phyloP scores from a whole-genome alignment of 2,888 invertebrate species.

The Calliphora vomitoria region DNA sequence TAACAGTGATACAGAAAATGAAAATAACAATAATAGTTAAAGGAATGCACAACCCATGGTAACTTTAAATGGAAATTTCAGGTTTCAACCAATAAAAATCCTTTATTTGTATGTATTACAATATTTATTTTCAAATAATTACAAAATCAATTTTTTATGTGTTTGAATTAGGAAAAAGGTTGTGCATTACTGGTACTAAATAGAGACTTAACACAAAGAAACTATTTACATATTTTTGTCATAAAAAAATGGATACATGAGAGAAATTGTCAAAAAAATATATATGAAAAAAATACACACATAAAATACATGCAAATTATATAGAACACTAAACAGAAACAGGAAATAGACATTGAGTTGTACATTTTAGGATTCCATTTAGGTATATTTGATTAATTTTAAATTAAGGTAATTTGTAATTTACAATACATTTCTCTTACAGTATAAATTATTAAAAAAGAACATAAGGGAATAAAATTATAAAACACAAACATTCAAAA shows the following conservation, averaged over 20 bases:
- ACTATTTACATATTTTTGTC: slow-evolving; percentile 45
- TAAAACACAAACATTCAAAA: neutral
- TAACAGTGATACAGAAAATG: slow-evolving; percentile 2
- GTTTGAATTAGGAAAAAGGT: neutral
- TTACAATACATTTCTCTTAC: neutral
- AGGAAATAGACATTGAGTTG: slow-evolving; percentile 39
- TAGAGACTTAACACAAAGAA: slow-evolving; percentile 20
- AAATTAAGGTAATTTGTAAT: slow-evolving; percentile 1
- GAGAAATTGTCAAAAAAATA: slow-evolving; percentile 22
- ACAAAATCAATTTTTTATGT: neutral
- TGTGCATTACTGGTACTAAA: slow-evolving; percentile 32
- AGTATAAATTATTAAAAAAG: neutral
- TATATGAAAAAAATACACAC: slow-evolving; percentile 11
- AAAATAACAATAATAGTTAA: neutral
- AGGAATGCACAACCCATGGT: slow-evolving; percentile 5
- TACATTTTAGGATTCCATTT: slow-evolving; percentile 70
- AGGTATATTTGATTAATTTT: slow-evolving; percentile 5
- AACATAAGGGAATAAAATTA: neutral
- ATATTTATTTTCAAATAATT: no score
- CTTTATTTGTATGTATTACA: no score
- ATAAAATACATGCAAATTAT: slow-evolving; percentile 44
- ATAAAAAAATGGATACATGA: slow-evolving; percentile 23
- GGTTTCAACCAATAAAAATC: no score
- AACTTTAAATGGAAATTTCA: no score
- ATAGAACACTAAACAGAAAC: slow-evolving; percentile 5